Base-by-base conservation (phyloP, 2,797 vertebrate species). In the Tinamus major region DNA sequence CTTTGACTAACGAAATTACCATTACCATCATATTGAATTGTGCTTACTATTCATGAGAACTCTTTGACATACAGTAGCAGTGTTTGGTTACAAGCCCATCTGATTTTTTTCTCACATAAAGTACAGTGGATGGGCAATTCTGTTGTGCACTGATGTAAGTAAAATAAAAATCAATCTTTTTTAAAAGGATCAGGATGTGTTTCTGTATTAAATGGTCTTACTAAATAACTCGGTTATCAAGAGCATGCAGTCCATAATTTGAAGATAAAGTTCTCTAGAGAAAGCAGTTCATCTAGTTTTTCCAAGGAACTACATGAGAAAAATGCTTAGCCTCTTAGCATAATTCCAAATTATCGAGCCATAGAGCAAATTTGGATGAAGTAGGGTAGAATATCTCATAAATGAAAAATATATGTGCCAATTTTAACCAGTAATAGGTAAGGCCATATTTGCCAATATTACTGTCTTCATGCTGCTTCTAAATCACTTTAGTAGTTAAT, bases 261-360 rank as follows among this genome's bases (percentile, higher is more conserved):
- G 15, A 79, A 51, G 3, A 5, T 15, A 24, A 67, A 51, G 1
- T 26, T 72, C 24, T 65, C 23, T 42, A 62, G 18, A 12, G 41
- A 75, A 77, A 74, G 4, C 64, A 26, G 5, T 31, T 24, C 27
- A 13, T 29, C 0, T 56, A 3, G 0, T 23, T 69, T 91, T 49
- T 24, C 33, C 10, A 62, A 78, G 26, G 10, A 92, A 81, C 37
- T 80, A 10, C 21, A 48, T 48, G 19, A 8, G 53, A 65, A 12
- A 41, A n/a, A 23, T 9, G 2, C 0, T 0, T 33, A 20, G n/a
- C 8, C 9, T 69, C 44, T 7, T n/a, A 64, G 21, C 1, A 18
- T 27, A 53, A 48, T 39, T 65, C 7, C 37, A 44, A 31, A 55
- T 55, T 16, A 55, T 9, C 16, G 16, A 17, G 16, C 27, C 27